These are phyloP conservation scores for Corydoras sp. DNA, from an alignment of 2,113 vertebrate species.

Conservation along the genomic window DNA sequence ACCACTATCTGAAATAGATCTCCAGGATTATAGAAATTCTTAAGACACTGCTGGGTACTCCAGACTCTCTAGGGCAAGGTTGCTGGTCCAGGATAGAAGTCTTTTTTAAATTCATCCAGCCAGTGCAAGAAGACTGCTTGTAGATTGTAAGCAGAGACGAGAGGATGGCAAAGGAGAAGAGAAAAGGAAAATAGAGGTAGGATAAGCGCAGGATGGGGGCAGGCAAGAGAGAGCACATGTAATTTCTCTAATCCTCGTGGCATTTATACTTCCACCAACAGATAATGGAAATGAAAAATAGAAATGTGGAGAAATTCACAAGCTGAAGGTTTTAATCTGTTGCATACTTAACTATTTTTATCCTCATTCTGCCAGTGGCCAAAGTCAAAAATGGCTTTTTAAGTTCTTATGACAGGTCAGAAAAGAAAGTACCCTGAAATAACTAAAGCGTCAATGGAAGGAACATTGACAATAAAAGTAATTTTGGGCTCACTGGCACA, in stretches of 20 bases:
- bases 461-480: too few species aligned
- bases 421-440: too few species aligned
- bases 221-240: constrained; percentile 67
- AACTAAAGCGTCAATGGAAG: too few species aligned
- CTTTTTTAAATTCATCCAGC: constrained; percentile 34
- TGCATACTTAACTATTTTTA: constrained; percentile 53
- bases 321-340: constrained; percentile 62
- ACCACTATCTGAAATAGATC: constrained; percentile 73
- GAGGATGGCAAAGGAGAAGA: background rate
- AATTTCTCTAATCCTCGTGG: constrained; percentile 76
- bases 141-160: constrained; percentile 25
- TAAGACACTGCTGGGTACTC: constrained; percentile 59
- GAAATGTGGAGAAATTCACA: constrained; percentile 61
- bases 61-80: constrained; percentile 12
- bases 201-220: constrained; percentile 58
- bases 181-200: constrained; percentile 18
- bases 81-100: constrained; percentile 3
- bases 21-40: constrained; percentile 66
- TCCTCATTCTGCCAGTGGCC: constrained; percentile 36
- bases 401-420: background rate
- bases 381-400: background rate
- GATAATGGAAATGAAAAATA: constrained; percentile 77
- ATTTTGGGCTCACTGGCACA: too few species aligned
- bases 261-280: constrained; percentile 72
- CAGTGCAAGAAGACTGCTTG: constrained; percentile 48